Base-by-base conservation (phyloP, 2,888 invertebrate species). In the Chrysolina americana region DNA sequence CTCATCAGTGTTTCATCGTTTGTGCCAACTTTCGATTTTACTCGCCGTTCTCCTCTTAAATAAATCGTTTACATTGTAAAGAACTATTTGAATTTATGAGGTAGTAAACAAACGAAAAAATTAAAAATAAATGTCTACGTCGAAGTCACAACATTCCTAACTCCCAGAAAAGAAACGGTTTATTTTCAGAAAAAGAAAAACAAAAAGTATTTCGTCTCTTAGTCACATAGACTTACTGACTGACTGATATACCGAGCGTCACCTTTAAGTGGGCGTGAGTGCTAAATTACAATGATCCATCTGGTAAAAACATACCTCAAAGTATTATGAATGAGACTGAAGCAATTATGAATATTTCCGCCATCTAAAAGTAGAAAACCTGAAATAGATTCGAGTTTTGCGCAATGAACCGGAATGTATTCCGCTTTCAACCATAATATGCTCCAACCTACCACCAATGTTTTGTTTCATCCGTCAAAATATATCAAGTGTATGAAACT, bases 301-400 rank as follows among this genome's bases (percentile, higher is more conserved):
- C 63, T 41, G 19, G 64, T 64, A 53, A 50, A 19, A 50, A 50
- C 50, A 50, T 17, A 50, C 62, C 41, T 50, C 8, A 59, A 74
- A 41, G n/a, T 70, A 44, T 15, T 74, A 73, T 73, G 73, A 73
- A 73, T 73, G 73, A 19, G 53, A 59, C 41, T 53, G 47, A 56
- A 56, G 68, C 19, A 73, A 65, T 56, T 59, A 65, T 53, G 65
- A 65, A 36, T 36, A 70, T 73, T 73, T 73, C 73, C 73, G 65
- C 62, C 28, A 48, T 59, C 70, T 65, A 62, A 70, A 73, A 73
- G 69, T 73, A 73, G 73, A 56, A 41, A 41, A 47, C 47, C n/a
- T 47, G n/a, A 47, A 47, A 47, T 47, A 47, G 47, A 47, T 15
- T 47, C 47, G 15, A 15, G 15, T 6, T 47, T 47, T 47, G 47